phyloP scores from a whole-genome alignment of 2,888 invertebrate species.

The Blastobasis adustella region DNA sequence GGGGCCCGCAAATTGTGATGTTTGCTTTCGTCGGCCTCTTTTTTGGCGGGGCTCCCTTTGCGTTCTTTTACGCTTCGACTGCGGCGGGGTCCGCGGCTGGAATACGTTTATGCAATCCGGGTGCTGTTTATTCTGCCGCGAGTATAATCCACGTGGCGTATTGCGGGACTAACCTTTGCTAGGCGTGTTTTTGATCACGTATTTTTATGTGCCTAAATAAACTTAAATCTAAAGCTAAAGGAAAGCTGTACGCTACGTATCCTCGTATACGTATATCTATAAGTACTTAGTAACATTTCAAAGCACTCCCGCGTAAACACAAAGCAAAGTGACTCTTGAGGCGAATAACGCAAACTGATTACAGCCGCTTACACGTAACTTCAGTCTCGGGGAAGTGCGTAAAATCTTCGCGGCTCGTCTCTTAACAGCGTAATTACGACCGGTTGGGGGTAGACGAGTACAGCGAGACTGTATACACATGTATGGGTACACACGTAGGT shows the following conservation, averaged over 20 bases:
- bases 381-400: conserved; percentile 39
- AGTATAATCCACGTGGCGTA: too few species aligned
- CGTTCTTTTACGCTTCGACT: conserved; percentile 6
- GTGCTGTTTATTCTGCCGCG: neutral
- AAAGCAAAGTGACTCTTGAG: conserved; percentile 5
- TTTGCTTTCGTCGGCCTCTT: conserved; percentile 33
- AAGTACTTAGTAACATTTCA: too few species aligned
- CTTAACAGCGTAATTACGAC: conserved; percentile 60
- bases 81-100: conserved; percentile 6
- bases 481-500: too few species aligned
- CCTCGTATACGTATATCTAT: too few species aligned
- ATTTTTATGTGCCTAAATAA: conserved; percentile 1
- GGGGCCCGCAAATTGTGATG: conserved; percentile 44
- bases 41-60: conserved; percentile 18
- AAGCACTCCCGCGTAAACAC: neutral
- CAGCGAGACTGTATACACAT: too few species aligned
- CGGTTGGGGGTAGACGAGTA: conserved; percentile 9
- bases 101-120: conserved; percentile 7
- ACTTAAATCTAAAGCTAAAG: neutral
- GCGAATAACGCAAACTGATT: conserved; percentile 25
- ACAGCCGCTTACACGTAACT: conserved; percentile 37
- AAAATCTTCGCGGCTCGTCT: conserved; percentile 55
- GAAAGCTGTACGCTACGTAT: too few species aligned
- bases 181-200: neutral
- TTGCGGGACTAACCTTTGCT: too few species aligned